phyloP scores from a whole-genome alignment of 2,888 invertebrate species.

The Spisula subtruncata region DNA sequence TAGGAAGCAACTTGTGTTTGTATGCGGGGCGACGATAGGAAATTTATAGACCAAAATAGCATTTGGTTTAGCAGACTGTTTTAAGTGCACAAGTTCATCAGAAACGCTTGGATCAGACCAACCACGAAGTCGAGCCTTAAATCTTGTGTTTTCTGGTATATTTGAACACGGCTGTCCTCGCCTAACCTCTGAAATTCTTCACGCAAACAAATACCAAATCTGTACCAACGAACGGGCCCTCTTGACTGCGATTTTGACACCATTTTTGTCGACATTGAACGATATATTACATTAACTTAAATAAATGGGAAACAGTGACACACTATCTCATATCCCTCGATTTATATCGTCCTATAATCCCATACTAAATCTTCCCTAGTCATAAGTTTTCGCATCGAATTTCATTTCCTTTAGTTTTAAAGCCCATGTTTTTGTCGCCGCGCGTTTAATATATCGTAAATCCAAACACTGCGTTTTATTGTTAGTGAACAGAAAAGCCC shows the following conservation, averaged over 20 bases:
- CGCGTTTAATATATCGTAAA: conserved; percentile 43
- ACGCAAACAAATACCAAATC: conserved; percentile 34
- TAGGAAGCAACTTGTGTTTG: not conserved
- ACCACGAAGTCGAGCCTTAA: conserved; percentile 27
- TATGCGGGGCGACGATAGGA: not conserved
- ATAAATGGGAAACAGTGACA: conserved; percentile 35
- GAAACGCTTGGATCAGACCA: conserved; percentile 20
- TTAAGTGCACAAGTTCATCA: conserved; percentile 7
- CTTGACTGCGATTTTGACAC: conserved; percentile 45
- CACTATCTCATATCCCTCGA: not conserved
- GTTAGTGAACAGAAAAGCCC: not conserved
- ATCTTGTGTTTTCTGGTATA: conserved; percentile 20
- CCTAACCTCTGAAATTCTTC: conserved; percentile 30
- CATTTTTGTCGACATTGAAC: conserved; percentile 23
- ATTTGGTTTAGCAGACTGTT: conserved; percentile 9
- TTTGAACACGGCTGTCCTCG: conserved; percentile 35
- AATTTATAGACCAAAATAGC: not conserved
- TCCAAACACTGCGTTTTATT: conserved; percentile 20
- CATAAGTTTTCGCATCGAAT: conserved; percentile 20
- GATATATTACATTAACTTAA: conserved; percentile 43
- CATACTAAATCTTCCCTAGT: not conserved
- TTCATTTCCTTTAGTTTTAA: conserved; percentile 28
- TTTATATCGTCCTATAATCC: conserved; percentile 24
- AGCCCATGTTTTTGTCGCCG: conserved; percentile 12
- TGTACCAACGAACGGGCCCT: not conserved